Conservation (phyloP, 2,113 vertebrate genomes). For the Dryoscopus gambensis region DNA sequence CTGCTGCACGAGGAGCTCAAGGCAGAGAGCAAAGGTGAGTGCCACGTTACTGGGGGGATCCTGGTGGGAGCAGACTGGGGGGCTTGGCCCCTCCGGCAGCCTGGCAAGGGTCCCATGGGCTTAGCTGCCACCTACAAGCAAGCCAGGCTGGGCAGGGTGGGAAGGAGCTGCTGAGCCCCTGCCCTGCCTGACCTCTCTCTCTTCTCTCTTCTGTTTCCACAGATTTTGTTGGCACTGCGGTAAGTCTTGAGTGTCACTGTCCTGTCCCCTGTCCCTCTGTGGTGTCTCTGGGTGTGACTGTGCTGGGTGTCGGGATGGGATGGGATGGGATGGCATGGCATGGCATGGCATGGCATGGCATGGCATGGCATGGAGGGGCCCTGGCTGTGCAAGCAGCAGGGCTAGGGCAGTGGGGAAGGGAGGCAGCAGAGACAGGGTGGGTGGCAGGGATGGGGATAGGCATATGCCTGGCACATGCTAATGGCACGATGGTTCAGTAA, state of each 20-base stretch:
- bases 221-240: slow-evolving; percentile 79
- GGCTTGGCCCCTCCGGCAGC: neutral
- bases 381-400: neutral
- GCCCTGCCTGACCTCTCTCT: neutral
- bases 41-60: accelerated
- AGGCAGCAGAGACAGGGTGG: neutral
- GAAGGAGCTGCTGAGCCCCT: neutral
- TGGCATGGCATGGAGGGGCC: too few relatives aligned
- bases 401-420: neutral
- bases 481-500: neutral
- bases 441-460: neutral
- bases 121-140: neutral
- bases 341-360: too few relatives aligned
- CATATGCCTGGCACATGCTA: neutral
- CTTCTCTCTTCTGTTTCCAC: slow-evolving; percentile 41
- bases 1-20: slow-evolving; percentile 87
- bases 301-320: neutral
- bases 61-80: neutral
- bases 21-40: slow-evolving; percentile 85
- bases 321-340: too few relatives aligned
- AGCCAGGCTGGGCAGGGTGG: neutral
- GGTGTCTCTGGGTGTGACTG: neutral
- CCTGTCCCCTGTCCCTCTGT: neutral
- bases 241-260: slow-evolving; percentile 62
- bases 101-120: neutral